Evolutionary conservation across 2,888 invertebrate species (phyloP).

Genomic region (Sipha maydis): DNA sequence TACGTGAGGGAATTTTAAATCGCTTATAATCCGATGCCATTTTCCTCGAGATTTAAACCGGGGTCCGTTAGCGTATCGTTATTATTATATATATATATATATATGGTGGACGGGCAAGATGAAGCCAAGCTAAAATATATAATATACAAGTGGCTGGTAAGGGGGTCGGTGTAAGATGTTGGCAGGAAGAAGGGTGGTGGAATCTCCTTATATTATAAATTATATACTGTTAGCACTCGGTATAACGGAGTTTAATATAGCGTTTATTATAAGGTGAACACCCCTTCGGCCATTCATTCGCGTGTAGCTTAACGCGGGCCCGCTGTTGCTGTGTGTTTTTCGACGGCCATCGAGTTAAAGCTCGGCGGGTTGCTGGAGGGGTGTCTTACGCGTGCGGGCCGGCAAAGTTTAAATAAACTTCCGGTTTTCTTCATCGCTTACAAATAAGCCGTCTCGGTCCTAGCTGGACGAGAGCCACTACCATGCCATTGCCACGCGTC

Average conservation of each 20-base stretch:
- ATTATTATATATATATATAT: not conserved
- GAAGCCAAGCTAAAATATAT: conserved; percentile 17
- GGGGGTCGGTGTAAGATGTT: not conserved
- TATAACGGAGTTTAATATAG: conserved; percentile 42
- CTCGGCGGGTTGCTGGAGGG: not conserved
- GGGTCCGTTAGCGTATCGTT: not conserved
- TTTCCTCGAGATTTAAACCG: conserved; percentile 49
- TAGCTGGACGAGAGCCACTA: not conserved
- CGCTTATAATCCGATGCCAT: conserved; percentile 55
- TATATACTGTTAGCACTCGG: conserved; percentile 30
- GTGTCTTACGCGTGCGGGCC: not conserved
- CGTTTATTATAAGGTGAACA: conserved; percentile 45
- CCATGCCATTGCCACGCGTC: not conserved
- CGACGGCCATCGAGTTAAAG: conserved; percentile 20
- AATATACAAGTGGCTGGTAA: not conserved
- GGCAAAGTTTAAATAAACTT: conserved; percentile 43
- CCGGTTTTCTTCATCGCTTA: conserved; percentile 44
- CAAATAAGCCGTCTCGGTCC: conserved; percentile 22
- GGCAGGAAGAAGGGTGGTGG: not conserved
- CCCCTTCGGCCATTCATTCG: not conserved
- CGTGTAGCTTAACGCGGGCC: no score
- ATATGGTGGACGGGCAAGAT: not conserved
- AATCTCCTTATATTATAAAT: conserved; percentile 26
- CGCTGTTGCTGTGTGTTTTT: not conserved
- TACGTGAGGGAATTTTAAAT: conserved; percentile 57